Conservation (phyloP, 2,797 vertebrate species). For the Gobionotothen gibberifrons region DNA sequence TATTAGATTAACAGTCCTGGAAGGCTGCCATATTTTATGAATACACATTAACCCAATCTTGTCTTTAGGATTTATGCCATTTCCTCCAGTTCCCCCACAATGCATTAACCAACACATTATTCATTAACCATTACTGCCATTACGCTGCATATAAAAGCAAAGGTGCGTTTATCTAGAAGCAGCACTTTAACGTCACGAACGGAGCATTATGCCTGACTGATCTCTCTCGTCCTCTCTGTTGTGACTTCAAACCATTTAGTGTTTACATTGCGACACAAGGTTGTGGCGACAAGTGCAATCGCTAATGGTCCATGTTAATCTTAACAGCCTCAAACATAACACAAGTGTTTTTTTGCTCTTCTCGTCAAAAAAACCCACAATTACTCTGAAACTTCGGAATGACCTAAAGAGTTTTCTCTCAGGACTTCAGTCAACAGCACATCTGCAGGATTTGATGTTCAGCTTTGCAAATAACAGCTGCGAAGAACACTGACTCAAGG, state of each 20-base stretch:
- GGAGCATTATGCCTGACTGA: not conserved
- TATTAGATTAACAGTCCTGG: constrained; percentile 54
- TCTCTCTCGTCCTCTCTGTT: constrained; percentile 9
- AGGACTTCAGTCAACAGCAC: constrained; percentile 1
- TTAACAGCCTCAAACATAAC: not conserved
- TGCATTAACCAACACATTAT: constrained; percentile 41
- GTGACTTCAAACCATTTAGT: constrained; percentile 1
- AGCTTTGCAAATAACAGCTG: constrained; percentile 54
- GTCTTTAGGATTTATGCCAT: constrained; percentile 21
- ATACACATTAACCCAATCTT: constrained; percentile 50
- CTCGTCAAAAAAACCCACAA: constrained; percentile 13
- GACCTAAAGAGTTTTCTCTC: not conserved
- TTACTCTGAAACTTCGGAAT: not conserved
- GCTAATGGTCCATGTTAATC: not conserved
- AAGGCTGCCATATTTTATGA: constrained; percentile 53
- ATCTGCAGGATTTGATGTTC: constrained; percentile 46
- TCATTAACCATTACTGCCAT: constrained; percentile 48
- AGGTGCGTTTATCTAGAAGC: constrained; percentile 17
- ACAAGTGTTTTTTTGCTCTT: not conserved
- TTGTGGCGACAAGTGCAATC: not conserved
- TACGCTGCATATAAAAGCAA: constrained; percentile 24
- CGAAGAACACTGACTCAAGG: constrained; percentile 42
- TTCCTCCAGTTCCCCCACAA: constrained; percentile 25
- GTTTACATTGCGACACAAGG: constrained; percentile 33
- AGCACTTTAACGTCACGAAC: not conserved